These are phyloP conservation scores for Argyresthia goedartella DNA, from an alignment of 2,888 invertebrate species.

Conservation along the genomic window DNA sequence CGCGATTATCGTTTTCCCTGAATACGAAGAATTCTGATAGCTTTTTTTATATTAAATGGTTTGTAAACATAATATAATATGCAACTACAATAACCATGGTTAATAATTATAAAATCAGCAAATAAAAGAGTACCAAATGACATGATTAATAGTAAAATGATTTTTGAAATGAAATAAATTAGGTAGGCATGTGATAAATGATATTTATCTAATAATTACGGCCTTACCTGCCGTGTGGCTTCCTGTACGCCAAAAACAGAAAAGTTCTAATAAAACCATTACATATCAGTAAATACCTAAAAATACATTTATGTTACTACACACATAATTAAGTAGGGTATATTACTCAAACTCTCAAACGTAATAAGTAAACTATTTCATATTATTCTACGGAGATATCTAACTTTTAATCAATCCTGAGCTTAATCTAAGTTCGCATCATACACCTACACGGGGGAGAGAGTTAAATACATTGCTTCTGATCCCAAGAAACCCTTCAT, in stretches of 20 bases:
- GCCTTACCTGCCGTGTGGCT: slow-evolving; percentile 64
- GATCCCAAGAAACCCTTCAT: too few species aligned
- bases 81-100: neutral
- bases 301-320: neutral
- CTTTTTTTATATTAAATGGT: neutral
- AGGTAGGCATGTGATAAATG: too few species aligned
- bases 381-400: too few species aligned
- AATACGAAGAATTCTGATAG: neutral
- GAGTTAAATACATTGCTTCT: too few species aligned
- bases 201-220: slow-evolving; percentile 6
- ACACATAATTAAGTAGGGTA: too few species aligned
- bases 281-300: slow-evolving; percentile 1
- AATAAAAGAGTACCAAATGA: neutral
- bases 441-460: too few species aligned
- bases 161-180: too few species aligned
- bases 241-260: slow-evolving; percentile 64
- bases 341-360: too few species aligned
- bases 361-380: too few species aligned
- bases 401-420: too few species aligned
- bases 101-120: neutral
- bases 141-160: too few species aligned
- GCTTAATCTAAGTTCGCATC: too few species aligned
- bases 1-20: neutral
- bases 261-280: slow-evolving; percentile 22
- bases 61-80: neutral